Percentiles rank a stretch among this genome's conserved stretches.
Evolutionary conservation across 1,140 invertebrate genomes (phyloP).

Genomic region (Nixonia krombeini): DNA sequence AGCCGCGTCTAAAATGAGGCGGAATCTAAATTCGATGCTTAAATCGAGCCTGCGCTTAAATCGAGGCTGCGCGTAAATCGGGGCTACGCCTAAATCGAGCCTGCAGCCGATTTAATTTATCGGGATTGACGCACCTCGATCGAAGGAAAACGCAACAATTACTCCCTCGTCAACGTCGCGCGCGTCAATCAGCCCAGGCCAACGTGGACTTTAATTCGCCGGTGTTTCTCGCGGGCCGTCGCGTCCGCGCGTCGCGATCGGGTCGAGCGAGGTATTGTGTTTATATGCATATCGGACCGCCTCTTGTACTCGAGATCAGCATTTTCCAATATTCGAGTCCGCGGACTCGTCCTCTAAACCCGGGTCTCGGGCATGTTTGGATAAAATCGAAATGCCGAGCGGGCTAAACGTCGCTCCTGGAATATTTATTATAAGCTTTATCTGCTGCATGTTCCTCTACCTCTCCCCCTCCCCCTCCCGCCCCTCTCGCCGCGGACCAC

Average conservation of each 20-base stretch:
- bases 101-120: too few species aligned
- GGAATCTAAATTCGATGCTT: too few species aligned
- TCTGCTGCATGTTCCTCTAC: conserved; percentile 43
- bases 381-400: conserved; percentile 60
- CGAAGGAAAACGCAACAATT: too few species aligned
- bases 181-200: too few species aligned
- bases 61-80: too few species aligned
- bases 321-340: conserved; percentile 65
- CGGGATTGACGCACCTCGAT: too few species aligned
- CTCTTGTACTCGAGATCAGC: conserved; percentile 52
- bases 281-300: conserved; percentile 60
- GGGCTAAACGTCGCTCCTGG: conserved; percentile 56
- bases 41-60: too few species aligned
- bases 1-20: too few species aligned
- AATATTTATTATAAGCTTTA: conserved; percentile 67
- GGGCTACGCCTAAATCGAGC: too few species aligned
- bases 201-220: too few species aligned
- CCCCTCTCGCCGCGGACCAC: conserved; percentile 20
- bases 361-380: conserved; percentile 57
- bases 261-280: conserved; percentile 57
- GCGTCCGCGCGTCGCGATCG: conserved; percentile 17
- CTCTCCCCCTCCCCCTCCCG: conserved; percentile 27
- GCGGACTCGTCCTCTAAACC: conserved; percentile 52
- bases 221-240: neutral
- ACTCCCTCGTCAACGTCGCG: too few species aligned